Evolutionary conservation across 2,113 vertebrate genomes (phyloP), one percentile per base, ranked within the genome.

Genomic region (Microcebus lehilahytsara): DNA sequence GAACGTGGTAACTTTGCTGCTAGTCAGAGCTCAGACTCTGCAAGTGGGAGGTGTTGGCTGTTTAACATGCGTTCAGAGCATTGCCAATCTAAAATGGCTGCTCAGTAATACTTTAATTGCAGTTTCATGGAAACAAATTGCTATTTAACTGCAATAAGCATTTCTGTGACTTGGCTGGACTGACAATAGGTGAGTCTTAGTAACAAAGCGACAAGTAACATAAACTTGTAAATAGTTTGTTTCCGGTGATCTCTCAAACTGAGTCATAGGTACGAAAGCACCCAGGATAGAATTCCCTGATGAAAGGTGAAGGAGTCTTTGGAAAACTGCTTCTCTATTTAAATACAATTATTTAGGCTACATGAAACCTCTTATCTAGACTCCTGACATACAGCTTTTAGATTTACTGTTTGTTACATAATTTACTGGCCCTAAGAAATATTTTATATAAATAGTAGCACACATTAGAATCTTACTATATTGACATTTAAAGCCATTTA

Each of bases 71-170:
- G 58, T 93, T 79, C 97, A 96, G 96, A 98, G 98, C 98, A 66
- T 40, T 97, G 98, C 98, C 98, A 98, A 97, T 98, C 98, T 98
- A 98, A 99, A 98, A 99, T 98, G 98, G 98, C 98, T 98, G 98
- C 98, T 98, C 98, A 85, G 98, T 98, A 99, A 99, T 98, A 98
- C 98, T 98, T 99, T 99, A 99, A 99, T 99, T 99, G 99, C 98
- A 98, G 98, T 98, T 99, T 99, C 98, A 98, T 98, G 98, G 98
- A 99, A 99, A 99, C 99, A 99, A 99, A 99, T 99, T 98, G 99
- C 98, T 98, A 95, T 98, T 99, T 99, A 99, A 99, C 98, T 98
- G 98, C 98, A 98, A 97, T 98, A 98, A 99, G 98, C 98, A 98
- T 98, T 98, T 98, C 98, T 98, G 98, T 97, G 98, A 98, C 98